Conservation (phyloP, 2,113 vertebrate species). For the Triplophysa dalaica region DNA sequence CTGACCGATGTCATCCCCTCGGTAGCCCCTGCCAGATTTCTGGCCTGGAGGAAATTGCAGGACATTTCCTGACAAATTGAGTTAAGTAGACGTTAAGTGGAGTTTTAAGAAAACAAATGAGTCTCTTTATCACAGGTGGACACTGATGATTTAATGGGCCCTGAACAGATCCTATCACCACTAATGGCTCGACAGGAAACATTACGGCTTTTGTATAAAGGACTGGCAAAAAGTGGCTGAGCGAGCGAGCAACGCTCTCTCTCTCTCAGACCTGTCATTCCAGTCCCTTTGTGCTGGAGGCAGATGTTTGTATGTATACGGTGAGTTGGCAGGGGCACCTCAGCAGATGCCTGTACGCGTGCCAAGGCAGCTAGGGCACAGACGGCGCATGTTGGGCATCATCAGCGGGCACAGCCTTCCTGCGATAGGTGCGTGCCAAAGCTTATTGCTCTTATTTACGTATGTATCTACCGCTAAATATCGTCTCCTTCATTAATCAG, state of each 20-base stretch:
- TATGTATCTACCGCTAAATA: slow-evolving; percentile 74
- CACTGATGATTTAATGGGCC: slow-evolving; percentile 98
- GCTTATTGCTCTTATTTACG: slow-evolving; percentile 66
- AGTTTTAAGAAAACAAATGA: slow-evolving; percentile 99
- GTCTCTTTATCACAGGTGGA: slow-evolving; percentile 99
- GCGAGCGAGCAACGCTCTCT: slow-evolving; percentile 66
- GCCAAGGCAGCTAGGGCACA: slow-evolving; percentile 96
- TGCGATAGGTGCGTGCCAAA: slow-evolving; percentile 87
- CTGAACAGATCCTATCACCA: slow-evolving; percentile 95
- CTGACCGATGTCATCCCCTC: slow-evolving; percentile 82
- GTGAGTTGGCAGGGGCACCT: slow-evolving; percentile 92
- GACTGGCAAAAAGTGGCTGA: neutral
- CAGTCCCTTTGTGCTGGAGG: slow-evolving; percentile 88
- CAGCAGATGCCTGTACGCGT: slow-evolving; percentile 97
- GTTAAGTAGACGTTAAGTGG: slow-evolving; percentile 99
- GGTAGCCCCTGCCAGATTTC: slow-evolving; percentile 95
- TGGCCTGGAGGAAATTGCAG: slow-evolving; percentile 98
- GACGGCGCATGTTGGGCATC: slow-evolving; percentile 84
- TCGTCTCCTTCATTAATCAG: slow-evolving; percentile 70
- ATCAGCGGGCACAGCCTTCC: slow-evolving; percentile 76
- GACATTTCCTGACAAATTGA: slow-evolving; percentile 99
- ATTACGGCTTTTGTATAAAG: slow-evolving; percentile 95
- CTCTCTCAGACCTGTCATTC: slow-evolving; percentile 93
- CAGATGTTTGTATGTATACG: slow-evolving; percentile 98
- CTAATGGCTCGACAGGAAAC: slow-evolving; percentile 99